These are phyloP conservation scores for Liparis tanakae DNA, from an alignment of 2,797 vertebrate genomes.

Conservation along the genomic window DNA sequence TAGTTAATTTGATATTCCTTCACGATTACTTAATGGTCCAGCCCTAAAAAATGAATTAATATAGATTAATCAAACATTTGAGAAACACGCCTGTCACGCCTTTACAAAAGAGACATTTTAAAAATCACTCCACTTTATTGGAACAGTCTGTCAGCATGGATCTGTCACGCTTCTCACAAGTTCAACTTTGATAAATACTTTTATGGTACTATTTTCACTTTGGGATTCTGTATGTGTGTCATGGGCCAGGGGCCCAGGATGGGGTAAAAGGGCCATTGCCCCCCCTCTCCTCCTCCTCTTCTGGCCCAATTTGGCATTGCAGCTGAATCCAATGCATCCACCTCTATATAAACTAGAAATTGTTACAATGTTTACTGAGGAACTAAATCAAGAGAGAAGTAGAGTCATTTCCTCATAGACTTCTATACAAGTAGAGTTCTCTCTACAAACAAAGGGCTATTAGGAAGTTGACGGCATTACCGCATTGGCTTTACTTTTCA, in stretches of 20 bases:
- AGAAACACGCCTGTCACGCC: not conserved
- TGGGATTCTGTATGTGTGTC: not conserved
- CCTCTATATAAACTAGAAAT: not conserved
- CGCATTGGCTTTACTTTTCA: not conserved
- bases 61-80: not conserved
- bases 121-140: not conserved
- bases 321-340: not conserved
- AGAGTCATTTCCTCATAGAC: not conserved
- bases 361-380: constrained; percentile 1
- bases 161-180: not conserved
- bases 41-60: not conserved
- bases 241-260: too few relatives aligned
- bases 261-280: too few relatives aligned
- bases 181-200: not conserved
- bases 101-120: not conserved
- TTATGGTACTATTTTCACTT: not conserved
- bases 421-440: not conserved
- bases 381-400: not conserved
- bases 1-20: not conserved
- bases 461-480: not conserved
- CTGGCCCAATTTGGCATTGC: not conserved
- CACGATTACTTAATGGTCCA: not conserved
- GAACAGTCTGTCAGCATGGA: not conserved
- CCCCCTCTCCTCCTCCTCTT: too few relatives aligned
- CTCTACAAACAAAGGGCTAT: not conserved